Conservation (phyloP, 2,888 invertebrate species). For the Chironomus tentans region DNA sequence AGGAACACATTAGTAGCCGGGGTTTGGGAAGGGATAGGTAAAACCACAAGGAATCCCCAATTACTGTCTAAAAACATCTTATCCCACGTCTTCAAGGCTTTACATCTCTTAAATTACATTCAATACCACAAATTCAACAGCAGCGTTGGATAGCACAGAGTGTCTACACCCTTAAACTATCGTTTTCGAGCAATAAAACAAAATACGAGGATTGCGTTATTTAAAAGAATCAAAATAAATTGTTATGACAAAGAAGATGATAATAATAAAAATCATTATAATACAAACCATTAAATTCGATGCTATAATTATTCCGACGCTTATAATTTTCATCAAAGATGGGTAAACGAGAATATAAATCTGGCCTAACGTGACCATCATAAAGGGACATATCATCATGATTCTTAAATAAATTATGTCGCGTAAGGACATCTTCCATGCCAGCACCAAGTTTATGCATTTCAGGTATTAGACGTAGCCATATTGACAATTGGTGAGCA, state of each 20-base stretch:
- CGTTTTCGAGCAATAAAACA: background rate
- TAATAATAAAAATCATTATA: conserved; percentile 38
- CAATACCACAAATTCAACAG: too few species aligned
- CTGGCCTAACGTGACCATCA: conserved; percentile 79
- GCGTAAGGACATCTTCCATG: conserved; percentile 78
- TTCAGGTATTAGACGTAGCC: conserved; percentile 80
- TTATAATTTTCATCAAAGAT: conserved; percentile 46
- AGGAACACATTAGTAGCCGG: too few species aligned
- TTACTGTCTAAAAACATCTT: too few species aligned
- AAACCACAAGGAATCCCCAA: too few species aligned
- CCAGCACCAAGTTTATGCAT: conserved; percentile 62
- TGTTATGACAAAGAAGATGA: too few species aligned
- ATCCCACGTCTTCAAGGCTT: too few species aligned
- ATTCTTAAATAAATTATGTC: conserved; percentile 82
- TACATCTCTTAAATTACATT: too few species aligned
- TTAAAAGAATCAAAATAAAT: too few species aligned
- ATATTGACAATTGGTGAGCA: conserved; percentile 89
- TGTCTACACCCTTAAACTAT: too few species aligned
- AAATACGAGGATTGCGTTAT: background rate
- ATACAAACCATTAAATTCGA: conserved; percentile 46
- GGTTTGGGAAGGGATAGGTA: too few species aligned
- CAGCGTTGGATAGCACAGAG: too few species aligned
- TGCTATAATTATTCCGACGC: conserved; percentile 48
- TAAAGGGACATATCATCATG: conserved; percentile 82
- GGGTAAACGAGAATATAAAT: conserved; percentile 58